Evolutionary conservation across 2,888 invertebrate species (phyloP).

Genomic region (Zele albiditarsus): DNA sequence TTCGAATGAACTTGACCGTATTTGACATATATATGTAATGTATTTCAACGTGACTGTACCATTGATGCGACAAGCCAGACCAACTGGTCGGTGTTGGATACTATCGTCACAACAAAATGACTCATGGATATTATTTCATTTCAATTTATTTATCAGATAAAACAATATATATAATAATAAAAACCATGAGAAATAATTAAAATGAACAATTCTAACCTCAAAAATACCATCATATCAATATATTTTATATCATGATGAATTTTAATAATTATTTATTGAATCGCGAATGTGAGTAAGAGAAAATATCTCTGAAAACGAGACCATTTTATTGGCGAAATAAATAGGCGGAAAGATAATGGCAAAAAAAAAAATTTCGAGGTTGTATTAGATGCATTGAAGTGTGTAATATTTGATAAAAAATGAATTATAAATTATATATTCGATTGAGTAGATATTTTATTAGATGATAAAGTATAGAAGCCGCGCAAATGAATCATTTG

Average conservation of each 20-base stretch:
- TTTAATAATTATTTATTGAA: not conserved
- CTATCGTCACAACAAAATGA: conserved; percentile 13
- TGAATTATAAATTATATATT: not conserved
- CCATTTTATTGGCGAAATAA: not conserved
- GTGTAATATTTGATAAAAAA: not conserved
- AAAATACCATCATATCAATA: not conserved
- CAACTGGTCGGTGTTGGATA: conserved; percentile 11
- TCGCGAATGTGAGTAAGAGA: not conserved
- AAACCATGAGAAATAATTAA: not conserved
- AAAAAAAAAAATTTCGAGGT: not conserved
- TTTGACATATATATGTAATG: not conserved
- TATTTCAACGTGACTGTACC: conserved; percentile 5
- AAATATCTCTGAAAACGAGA: not conserved
- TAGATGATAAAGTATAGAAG: not conserved
- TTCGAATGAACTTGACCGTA: not conserved
- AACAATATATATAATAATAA: not conserved
- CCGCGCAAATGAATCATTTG: conserved; percentile 3
- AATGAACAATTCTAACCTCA: not conserved
- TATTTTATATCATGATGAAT: not conserved
- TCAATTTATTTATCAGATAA: conserved; percentile 2
- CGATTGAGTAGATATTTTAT: not conserved
- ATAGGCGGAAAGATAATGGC: not conserved
- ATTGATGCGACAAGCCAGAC: not conserved
- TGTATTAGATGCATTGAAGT: not conserved
- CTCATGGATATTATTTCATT: conserved; percentile 7